Conservation (phyloP, 2,113 vertebrate species). For the Scophthalmus maximus region DNA sequence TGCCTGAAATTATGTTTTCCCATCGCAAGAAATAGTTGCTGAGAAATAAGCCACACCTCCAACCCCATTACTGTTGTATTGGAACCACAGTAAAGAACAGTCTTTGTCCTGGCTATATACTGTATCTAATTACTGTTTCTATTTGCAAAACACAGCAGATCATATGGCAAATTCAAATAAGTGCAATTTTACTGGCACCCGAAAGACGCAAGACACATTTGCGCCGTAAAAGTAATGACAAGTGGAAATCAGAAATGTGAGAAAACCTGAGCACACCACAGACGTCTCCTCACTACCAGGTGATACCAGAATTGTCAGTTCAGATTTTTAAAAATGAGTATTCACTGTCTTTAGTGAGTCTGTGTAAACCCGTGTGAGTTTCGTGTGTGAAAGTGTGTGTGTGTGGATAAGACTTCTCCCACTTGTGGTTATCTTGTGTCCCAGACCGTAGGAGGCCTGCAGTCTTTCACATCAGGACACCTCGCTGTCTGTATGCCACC, state of each 20-base stretch:
- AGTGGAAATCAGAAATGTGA: no score
- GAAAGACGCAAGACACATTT: no score
- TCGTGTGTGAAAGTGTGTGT: not conserved
- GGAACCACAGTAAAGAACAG: not conserved
- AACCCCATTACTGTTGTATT: not conserved
- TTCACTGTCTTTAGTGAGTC: no score
- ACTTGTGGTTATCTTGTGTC: conserved; percentile 76
- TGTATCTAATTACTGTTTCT: not conserved
- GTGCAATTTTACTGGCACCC: no score
- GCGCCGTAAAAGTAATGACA: no score
- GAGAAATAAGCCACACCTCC: not conserved
- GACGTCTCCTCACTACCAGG: no score
- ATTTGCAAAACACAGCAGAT: not conserved
- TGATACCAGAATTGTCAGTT: no score
- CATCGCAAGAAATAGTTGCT: no score
- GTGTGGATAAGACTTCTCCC: conserved; percentile 59
- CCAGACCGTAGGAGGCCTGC: conserved; percentile 78
- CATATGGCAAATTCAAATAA: no score
- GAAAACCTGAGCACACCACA: no score
- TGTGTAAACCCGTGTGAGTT: not conserved
- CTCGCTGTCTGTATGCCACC: conserved; percentile 47
- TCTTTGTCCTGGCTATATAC: no score
- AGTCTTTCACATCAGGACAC: conserved; percentile 67
- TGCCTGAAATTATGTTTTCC: not conserved
- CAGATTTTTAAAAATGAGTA: no score